Evolutionary conservation across 37 sponge, comb jelly and placozoan species (phyloP).

Genomic region (Tethya wilhelma): DNA sequence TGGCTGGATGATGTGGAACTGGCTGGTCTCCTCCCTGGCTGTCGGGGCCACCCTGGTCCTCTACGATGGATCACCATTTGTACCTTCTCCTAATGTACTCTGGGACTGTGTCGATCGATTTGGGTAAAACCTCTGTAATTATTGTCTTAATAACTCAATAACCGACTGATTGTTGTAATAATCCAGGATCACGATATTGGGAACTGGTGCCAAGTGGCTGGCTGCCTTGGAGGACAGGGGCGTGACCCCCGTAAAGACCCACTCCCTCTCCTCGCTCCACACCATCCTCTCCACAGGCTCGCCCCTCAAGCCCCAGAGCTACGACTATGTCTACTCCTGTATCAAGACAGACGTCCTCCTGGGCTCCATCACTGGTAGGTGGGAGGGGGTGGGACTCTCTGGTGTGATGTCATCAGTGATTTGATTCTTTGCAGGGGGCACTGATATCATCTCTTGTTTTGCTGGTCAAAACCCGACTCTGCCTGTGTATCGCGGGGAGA

Average conservation of each 20-base stretch:
- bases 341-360: conserved; percentile 89
- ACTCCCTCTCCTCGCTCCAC: conserved; percentile 80
- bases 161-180: neutral
- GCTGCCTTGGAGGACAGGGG: conserved; percentile 80
- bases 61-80: conserved; percentile 97
- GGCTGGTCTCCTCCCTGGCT: conserved; percentile 91
- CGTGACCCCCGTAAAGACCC: conserved; percentile 61
- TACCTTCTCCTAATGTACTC: conserved; percentile 79
- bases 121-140: conserved; percentile 49
- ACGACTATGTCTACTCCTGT: conserved; percentile 89
- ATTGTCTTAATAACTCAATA: neutral
- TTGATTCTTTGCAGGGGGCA: conserved; percentile 74
- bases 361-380: conserved; percentile 91
- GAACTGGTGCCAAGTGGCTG: conserved; percentile 96
- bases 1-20: conserved; percentile 99
- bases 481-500: conserved; percentile 93
- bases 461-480: conserved; percentile 87
- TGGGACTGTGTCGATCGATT: conserved; percentile 91
- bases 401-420: neutral
- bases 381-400: neutral
- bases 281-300: conserved; percentile 98
- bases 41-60: conserved; percentile 88
- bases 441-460: conserved; percentile 99
- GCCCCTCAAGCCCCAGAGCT: conserved; percentile 90
- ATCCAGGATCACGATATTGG: conserved; percentile 88